Evolutionary conservation across 2,797 vertebrate genomes (phyloP).

Genomic region (Linurgus olivaceus): DNA sequence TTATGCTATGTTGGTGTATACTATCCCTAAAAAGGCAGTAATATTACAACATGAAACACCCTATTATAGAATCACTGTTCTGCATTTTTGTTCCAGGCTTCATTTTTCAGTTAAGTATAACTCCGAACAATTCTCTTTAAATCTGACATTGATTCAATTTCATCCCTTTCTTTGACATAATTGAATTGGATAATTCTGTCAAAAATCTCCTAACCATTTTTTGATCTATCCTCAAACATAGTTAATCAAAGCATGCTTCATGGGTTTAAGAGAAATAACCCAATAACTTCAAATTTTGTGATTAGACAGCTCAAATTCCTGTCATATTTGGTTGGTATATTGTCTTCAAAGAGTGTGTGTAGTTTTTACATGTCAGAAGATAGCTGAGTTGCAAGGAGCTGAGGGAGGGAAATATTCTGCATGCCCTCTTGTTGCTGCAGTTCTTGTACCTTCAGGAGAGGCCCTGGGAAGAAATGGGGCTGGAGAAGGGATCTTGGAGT

Average conservation of each 20-base stretch:
- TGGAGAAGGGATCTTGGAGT: background rate
- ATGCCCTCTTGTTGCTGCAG: background rate
- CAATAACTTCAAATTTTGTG: background rate
- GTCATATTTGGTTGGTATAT: background rate
- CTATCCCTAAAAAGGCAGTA: background rate
- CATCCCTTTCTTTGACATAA: background rate
- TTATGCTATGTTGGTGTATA: background rate
- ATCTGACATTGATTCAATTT: background rate
- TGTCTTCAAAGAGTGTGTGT: background rate
- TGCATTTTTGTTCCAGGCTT: background rate
- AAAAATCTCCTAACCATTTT: background rate
- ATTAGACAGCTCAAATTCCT: background rate
- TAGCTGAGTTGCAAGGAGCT: background rate
- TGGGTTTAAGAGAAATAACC: background rate
- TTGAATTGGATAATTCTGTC: background rate
- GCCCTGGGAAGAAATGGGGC: background rate
- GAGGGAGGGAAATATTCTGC: background rate
- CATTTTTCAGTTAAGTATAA: background rate
- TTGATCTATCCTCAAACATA: background rate
- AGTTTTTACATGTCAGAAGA: background rate
- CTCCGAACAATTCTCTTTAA: background rate
- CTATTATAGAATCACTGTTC: background rate
- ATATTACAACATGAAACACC: background rate
- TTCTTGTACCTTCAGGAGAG: background rate
- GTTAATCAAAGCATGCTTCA: background rate